A percentile compares a stretch with the other conserved stretches of the same genome.
These are phyloP conservation scores for Ageneiosus marmoratus DNA, from an alignment of 2,113 vertebrate genomes.

Conservation along the genomic window DNA sequence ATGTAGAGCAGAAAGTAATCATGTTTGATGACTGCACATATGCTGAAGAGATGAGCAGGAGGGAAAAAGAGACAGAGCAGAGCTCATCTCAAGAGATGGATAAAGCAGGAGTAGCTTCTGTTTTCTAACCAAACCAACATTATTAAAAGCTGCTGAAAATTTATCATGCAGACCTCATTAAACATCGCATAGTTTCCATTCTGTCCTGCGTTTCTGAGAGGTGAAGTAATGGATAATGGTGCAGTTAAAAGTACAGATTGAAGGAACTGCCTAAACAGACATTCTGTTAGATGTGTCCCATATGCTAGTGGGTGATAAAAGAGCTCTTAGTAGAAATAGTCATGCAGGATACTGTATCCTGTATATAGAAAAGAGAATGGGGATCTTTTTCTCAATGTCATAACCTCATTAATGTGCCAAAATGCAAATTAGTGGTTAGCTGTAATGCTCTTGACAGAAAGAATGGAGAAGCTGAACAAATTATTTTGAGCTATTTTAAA, in stretches of 20 bases:
- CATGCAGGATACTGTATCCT: neutral
- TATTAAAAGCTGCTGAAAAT: neutral
- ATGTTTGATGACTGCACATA: slow-evolving; percentile 28
- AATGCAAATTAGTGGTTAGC: neutral
- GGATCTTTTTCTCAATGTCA: neutral
- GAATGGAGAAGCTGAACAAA: neutral
- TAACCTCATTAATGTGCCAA: neutral
- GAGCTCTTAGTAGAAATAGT: neutral
- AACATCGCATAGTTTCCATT: neutral
- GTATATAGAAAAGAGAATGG: no score
- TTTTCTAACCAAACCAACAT: neutral
- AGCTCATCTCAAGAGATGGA: neutral
- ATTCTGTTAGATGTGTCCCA: neutral
- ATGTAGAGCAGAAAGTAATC: neutral
- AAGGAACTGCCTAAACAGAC: slow-evolving; percentile 7
- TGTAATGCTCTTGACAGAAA: neutral
- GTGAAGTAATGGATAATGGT: slow-evolving; percentile 3
- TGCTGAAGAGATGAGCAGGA: slow-evolving; percentile 34
- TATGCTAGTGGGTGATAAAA: neutral
- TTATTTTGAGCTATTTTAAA: neutral
- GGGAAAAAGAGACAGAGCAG: no score
- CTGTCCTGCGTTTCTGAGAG: neutral
- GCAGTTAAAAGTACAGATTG: slow-evolving; percentile 3
- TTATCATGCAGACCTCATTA: neutral
- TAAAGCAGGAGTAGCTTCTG: neutral